These are phyloP conservation scores for Molossus alvarezi DNA, from an alignment of 2,797 vertebrate genomes.

Conservation along the genomic window DNA sequence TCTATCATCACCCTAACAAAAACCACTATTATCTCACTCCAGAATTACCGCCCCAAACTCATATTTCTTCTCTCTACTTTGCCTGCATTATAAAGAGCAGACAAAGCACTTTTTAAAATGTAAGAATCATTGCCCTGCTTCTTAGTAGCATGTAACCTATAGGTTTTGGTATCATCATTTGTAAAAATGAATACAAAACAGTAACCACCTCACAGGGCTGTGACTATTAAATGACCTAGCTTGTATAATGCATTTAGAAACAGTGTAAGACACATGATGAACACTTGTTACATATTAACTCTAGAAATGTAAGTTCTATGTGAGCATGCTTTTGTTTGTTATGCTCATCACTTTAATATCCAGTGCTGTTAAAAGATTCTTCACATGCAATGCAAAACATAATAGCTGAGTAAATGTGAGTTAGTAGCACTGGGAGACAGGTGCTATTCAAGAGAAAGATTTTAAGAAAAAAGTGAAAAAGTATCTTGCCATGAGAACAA, in stretches of 20 bases:
- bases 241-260: neutral
- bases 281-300: neutral
- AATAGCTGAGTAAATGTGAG: slow-evolving; percentile 21
- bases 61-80: neutral
- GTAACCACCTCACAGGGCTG: neutral
- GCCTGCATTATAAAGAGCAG: neutral
- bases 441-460: neutral
- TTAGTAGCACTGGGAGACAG: neutral
- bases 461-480: slow-evolving; percentile 40
- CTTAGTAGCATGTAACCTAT: neutral
- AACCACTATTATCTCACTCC: neutral
- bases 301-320: neutral
- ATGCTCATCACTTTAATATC: slow-evolving; percentile 10
- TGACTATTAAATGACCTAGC: neutral
- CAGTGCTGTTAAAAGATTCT: neutral
- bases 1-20: neutral
- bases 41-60: neutral
- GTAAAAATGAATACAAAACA: neutral
- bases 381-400: neutral
- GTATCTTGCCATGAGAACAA: neutral
- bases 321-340: neutral
- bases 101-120: neutral
- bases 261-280: neutral
- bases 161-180: neutral
- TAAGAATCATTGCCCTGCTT: neutral